Percentiles rank a stretch among this genome's conserved stretches.
These are phyloP conservation scores for Coronaproctus castanopsis DNA, from an alignment of 2,888 invertebrate species.

Conservation along the genomic window DNA sequence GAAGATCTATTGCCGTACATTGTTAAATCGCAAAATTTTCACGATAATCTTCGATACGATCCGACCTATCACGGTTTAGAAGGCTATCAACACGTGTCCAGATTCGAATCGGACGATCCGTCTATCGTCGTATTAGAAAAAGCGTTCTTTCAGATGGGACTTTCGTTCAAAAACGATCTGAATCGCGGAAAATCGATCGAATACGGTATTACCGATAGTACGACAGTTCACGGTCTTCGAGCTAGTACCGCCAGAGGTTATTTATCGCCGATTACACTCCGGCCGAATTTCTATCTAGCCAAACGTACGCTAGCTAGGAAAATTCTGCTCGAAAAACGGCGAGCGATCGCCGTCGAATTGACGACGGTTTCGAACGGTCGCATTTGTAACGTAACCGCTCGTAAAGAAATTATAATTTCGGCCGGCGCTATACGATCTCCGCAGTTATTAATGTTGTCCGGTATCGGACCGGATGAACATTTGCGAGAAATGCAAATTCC, in stretches of 20 bases:
- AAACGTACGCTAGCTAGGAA: constrained; percentile 12
- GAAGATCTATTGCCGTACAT: neutral
- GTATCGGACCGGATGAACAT: constrained; percentile 15
- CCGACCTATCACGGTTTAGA: neutral
- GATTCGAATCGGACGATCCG: neutral
- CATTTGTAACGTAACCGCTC: constrained; percentile 1
- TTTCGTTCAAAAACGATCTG: neutral
- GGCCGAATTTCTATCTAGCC: constrained; percentile 14
- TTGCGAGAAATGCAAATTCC: constrained; percentile 12
- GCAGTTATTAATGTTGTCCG: constrained; percentile 17
- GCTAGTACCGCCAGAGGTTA: constrained; percentile 11
- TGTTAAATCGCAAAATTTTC: constrained; percentile 2
- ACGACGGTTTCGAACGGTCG: constrained; percentile 6
- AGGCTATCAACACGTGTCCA: neutral
- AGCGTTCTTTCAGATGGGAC: neutral
- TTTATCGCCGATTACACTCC: constrained; percentile 9
- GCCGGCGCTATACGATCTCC: constrained; percentile 16
- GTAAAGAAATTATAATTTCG: constrained; percentile 16
- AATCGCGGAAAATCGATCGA: no score
- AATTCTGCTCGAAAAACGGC: constrained; percentile 13
- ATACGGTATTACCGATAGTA: neutral
- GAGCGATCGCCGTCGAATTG: constrained; percentile 14
- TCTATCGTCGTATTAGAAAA: neutral
- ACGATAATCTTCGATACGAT: neutral
- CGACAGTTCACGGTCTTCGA: neutral